Evolutionary conservation across 2,113 vertebrate species (phyloP).

Genomic region (Grallaria varia): DNA sequence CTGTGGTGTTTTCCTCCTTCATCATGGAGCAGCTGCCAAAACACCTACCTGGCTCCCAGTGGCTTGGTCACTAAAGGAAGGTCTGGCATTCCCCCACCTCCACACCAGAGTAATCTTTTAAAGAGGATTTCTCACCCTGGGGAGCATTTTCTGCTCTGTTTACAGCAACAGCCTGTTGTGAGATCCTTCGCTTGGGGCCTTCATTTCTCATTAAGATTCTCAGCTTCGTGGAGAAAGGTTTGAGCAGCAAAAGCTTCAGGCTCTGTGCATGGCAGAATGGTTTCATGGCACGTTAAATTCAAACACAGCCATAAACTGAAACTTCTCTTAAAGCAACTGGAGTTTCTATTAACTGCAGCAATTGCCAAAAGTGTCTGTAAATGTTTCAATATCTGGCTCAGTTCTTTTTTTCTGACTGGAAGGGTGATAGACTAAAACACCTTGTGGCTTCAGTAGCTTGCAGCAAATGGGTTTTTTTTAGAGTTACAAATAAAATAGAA

Average conservation of each 20-base stretch:
- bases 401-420: slow-evolving; percentile 1
- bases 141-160: slow-evolving; percentile 37
- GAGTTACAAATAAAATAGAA: background rate
- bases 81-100: background rate
- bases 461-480: background rate
- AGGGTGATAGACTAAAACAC: background rate
- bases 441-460: background rate
- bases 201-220: slow-evolving; percentile 29
- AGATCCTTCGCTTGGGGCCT: background rate
- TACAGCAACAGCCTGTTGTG: background rate
- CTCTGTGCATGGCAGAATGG: background rate
- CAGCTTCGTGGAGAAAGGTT: background rate
- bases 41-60: background rate
- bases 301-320: background rate
- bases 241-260: slow-evolving; percentile 38
- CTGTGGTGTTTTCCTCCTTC: background rate
- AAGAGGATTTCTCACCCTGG: slow-evolving; percentile 21
- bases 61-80: background rate
- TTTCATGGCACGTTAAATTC: slow-evolving; percentile 31
- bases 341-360: slow-evolving; percentile 34
- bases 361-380: slow-evolving; percentile 43
- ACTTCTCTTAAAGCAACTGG: slow-evolving; percentile 2
- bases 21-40: background rate
- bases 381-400: slow-evolving; percentile 12
- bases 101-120: background rate